Base-by-base conservation (phyloP, 30 jellyfish, hydroid and myxozoan species). In the Sanderia malayensis region DNA sequence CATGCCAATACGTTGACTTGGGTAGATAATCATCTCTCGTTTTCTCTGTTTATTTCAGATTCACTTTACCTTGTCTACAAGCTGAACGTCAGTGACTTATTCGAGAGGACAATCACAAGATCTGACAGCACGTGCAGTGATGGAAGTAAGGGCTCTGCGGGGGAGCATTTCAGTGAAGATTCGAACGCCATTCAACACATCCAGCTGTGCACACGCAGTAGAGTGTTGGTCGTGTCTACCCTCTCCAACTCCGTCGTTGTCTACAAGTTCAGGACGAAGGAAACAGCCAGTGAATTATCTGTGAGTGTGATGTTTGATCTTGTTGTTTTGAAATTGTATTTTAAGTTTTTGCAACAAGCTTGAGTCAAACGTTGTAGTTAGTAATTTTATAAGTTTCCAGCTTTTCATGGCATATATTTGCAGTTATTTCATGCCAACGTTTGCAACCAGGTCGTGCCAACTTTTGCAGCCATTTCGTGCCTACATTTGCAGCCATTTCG, bases 141-240 rank as follows among this genome's bases (percentile, higher is more conserved):
- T 4, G 65, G 44, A 7, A 92, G 99, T 81, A 92, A 82, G 49
- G 78, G 89, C 31, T 92, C 99, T 9, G n/a, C n/a, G n/a, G 73
- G 81, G 26, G 81, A 44, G 22, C 94, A 71, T 31, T 77, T 44
- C 3, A 44, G 55, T 55, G 99, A 92, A 44, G 99, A 92, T 20
- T 86, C 95, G 24, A 71, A 67, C 62, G 96, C 95, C 8, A 73
- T 92, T 13, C 99, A 92, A 60, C 99, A 84, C 58, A 74, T 92
- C 44, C 23, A 46, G 1, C 53, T 92, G 37, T 80, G 96, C 46
- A 63, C 83, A 10, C 62, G 87, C 17, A 76, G 95, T 45, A 47
- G 95, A 61, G 80, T 80, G 19, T 22, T 92, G 65, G 88, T 95
- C 0, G 99, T 92, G 10, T 55, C 89, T 2, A 68, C 91, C 19